Evolutionary conservation across 2,113 vertebrate species (phyloP).

Genomic region (Syngnathus scovelli): DNA sequence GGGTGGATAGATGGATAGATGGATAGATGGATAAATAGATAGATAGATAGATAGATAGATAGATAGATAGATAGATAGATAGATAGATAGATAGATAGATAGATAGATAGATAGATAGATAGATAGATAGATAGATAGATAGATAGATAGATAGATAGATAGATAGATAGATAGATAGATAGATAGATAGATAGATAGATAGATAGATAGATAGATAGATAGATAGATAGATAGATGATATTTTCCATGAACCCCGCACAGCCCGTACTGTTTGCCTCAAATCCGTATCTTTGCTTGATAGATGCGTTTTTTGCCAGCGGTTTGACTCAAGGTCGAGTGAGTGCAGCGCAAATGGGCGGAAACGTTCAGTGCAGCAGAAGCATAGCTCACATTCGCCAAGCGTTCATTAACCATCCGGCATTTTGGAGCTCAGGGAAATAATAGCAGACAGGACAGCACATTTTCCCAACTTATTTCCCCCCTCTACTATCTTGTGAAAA

Average conservation of each 20-base stretch:
- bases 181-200: too few species aligned
- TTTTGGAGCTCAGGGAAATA: not conserved
- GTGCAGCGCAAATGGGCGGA: slow-evolving; percentile 44
- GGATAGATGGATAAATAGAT: too few species aligned
- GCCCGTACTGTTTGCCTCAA: not conserved
- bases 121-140: too few species aligned
- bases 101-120: too few species aligned
- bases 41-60: too few species aligned
- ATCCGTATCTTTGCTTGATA: slow-evolving; percentile 20
- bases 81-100: too few species aligned
- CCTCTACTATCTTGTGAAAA: not conserved
- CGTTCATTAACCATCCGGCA: slow-evolving; percentile 34
- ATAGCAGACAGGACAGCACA: not conserved
- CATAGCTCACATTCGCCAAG: slow-evolving; percentile 30
- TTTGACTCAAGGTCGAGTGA: slow-evolving; percentile 25
- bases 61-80: too few species aligned
- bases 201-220: too few species aligned
- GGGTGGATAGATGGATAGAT: too few species aligned
- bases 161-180: too few species aligned
- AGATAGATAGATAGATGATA: not conserved
- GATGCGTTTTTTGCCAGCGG: slow-evolving; percentile 18
- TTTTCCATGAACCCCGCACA: not conserved
- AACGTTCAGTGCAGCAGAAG: slow-evolving; percentile 12
- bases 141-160: too few species aligned
- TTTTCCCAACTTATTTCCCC: not conserved